phyloP scores from a whole-genome alignment of 2,797 vertebrate genomes.

The Bufotes viridis region DNA sequence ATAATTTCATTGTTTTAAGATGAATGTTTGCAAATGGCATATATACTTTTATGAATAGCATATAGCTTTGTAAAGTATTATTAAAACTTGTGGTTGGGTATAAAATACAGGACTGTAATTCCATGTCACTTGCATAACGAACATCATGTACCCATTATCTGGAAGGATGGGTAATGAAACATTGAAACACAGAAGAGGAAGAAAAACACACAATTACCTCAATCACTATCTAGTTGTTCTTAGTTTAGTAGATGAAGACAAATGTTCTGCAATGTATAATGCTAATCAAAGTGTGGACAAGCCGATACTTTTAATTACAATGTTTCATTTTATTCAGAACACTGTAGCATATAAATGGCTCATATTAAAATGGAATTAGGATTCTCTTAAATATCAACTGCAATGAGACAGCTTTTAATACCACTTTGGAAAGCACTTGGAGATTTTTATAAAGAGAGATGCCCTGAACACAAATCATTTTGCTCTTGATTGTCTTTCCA shows the following conservation, averaged over 20 bases:
- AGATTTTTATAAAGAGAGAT: conserved; percentile 23
- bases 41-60: background rate
- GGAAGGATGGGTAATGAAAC: conserved; percentile 19
- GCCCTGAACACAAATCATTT: background rate
- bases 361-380: conserved; percentile 48
- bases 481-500: background rate
- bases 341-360: conserved; percentile 23
- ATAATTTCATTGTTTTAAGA: background rate
- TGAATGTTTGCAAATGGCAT: background rate
- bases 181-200: background rate
- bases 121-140: background rate
- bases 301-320: conserved; percentile 38
- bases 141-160: background rate
- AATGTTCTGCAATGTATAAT: conserved; percentile 8
- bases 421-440: conserved; percentile 24
- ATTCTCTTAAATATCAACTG: conserved; percentile 32
- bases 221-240: conserved; percentile 2
- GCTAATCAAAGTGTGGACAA: conserved; percentile 30
- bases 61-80: background rate
- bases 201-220: conserved; percentile 1
- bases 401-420: conserved; percentile 31
- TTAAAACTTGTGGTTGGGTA: background rate
- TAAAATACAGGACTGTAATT: background rate
- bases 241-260: conserved; percentile 16
- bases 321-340: conserved; percentile 22